Conservation (phyloP, 2,113 vertebrate genomes). For the Aldabrachelys gigantea region DNA sequence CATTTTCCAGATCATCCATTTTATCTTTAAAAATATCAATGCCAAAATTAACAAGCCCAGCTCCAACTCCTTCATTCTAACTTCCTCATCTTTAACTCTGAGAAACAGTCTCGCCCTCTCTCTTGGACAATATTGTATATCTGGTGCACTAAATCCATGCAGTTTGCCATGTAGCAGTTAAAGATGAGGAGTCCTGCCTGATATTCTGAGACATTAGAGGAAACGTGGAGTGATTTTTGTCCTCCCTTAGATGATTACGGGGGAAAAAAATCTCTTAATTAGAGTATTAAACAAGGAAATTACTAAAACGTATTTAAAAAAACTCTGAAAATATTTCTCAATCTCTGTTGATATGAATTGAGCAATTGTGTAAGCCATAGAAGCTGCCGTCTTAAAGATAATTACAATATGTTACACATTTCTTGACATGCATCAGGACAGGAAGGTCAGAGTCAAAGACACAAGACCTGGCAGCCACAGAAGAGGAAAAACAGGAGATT, state of each 20-base stretch:
- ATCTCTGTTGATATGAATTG: constrained; percentile 20
- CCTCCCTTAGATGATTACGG: neutral
- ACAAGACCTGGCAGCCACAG: neutral
- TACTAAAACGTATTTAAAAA: constrained; percentile 14
- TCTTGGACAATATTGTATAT: neutral
- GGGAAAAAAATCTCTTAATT: neutral
- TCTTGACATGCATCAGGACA: neutral
- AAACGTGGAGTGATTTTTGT: neutral
- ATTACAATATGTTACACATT: neutral
- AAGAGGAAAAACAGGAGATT: neutral
- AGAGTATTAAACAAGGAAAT: neutral
- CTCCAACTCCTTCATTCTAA: neutral
- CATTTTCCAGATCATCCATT: neutral
- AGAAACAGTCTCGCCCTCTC: neutral
- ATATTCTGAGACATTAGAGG: neutral
- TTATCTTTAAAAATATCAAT: neutral
- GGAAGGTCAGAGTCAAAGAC: neutral
- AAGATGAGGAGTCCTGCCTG: neutral
- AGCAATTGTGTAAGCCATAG: constrained; percentile 41
- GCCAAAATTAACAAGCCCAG: neutral
- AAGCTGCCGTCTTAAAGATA: constrained; percentile 29
- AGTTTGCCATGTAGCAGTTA: neutral
- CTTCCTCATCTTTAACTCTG: neutral
- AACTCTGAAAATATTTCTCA: constrained; percentile 50
- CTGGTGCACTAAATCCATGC: neutral